Evolutionary conservation across 2,888 invertebrate species (phyloP).

Genomic region (Amphiduros pacificus): DNA sequence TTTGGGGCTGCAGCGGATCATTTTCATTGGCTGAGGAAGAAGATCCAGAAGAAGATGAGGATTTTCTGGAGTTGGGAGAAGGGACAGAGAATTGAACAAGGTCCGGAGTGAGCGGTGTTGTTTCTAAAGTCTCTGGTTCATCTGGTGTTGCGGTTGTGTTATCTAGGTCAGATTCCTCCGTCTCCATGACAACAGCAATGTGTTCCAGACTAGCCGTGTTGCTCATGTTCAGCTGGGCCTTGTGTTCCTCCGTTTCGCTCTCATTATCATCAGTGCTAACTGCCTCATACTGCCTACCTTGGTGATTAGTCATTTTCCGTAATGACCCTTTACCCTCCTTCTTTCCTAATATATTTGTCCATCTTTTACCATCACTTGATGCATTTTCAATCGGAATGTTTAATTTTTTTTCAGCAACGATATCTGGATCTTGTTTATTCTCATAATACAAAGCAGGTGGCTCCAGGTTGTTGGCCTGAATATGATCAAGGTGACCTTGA

Average conservation of each 20-base stretch:
- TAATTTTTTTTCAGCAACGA: background rate
- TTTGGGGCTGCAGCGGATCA: background rate
- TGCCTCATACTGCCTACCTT: conserved; percentile 12
- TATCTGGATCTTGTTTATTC: background rate
- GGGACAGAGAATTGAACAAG: background rate
- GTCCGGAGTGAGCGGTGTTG: background rate
- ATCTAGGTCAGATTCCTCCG: conserved; percentile 16
- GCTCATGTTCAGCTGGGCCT: background rate
- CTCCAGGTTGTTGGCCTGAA: background rate
- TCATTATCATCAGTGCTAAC: conserved; percentile 7
- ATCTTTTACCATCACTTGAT: background rate
- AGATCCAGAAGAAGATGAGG: background rate
- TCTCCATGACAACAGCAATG: conserved; percentile 4
- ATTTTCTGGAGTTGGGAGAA: background rate
- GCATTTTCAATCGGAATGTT: background rate
- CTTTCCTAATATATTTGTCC: background rate
- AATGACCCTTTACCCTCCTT: background rate
- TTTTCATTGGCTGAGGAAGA: background rate
- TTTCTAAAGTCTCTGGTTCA: background rate
- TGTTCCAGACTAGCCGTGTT: conserved; percentile 7
- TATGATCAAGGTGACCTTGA: background rate
- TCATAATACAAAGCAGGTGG: background rate
- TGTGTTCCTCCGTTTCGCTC: background rate
- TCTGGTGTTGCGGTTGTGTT: conserved; percentile 1
- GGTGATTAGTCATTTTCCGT: conserved; percentile 6